Base-by-base conservation (phyloP, 2,113 vertebrate genomes). In the Scolopax mira region DNA sequence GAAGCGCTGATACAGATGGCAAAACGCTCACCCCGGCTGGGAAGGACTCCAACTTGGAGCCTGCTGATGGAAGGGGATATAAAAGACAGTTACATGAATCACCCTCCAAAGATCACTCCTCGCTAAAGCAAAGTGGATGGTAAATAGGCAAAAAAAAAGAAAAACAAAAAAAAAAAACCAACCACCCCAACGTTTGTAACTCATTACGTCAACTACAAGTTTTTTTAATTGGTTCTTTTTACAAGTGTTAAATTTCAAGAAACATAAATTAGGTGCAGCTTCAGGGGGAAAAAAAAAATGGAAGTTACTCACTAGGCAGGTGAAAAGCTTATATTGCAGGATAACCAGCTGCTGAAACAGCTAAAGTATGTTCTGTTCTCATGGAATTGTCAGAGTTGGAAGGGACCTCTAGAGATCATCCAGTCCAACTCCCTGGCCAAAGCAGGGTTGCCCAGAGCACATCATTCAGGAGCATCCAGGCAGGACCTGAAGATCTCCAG, bases 1-100 rank as follows among this genome's bases (percentile, higher is more conserved):
- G 81, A 25, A 72, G 84, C 54, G 4, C 62, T 11, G 67, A 10
- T 81, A 35, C 87, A 92, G 93, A 93, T 94, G 91, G 95, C 39
- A 83, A 41, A 80, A 78, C 1, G 55, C 89, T 95, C 84, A 11
- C 62, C 88, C 52, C 2, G 19, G 65, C 90, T 95, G 90, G 90
- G 91, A 82, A 83, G 67, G 37, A 39, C 92, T 94, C 94, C 95
- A 96, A 44, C 69, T 64, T 27, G 67, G 82, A 93, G 95, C 66
- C 77, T 61, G 79, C 90, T 71, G 88, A 31, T 42, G 48, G 31
- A 33, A 70, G 64, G 55, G 77, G 73, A 86, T 27, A 57, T 33
- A 80, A 79, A 73, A 93, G 93, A 91, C 52, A 91, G 55, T 41
- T 48, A 39, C 57, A 89, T 94, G 85, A 95, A 95, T 94, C 94